A percentile compares a stretch with the other conserved stretches of the same genome.
Conservation (phyloP, 1,140 invertebrate genomes). For the Zophobas atratus region DNA sequence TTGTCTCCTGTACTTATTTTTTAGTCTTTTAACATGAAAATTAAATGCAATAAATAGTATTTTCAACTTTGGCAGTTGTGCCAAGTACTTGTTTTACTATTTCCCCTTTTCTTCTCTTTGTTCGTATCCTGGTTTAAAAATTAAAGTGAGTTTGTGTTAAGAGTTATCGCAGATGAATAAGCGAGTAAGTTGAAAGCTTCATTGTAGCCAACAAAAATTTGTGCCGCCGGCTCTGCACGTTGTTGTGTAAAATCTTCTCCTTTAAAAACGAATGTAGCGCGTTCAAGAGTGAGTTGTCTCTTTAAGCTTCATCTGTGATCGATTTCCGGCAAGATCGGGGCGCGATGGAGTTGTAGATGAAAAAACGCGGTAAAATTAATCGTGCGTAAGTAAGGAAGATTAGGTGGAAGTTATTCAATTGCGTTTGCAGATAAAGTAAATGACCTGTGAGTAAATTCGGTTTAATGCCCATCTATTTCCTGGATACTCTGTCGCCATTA, state of each 20-base stretch:
- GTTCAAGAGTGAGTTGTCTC: neutral
- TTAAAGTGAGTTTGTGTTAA: too few species aligned
- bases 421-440: conserved; percentile 55
- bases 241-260: neutral
- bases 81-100: too few species aligned
- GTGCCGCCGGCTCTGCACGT: too few species aligned
- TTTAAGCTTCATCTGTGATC: conserved; percentile 12
- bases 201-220: too few species aligned
- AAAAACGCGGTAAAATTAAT: conserved; percentile 55
- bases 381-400: conserved; percentile 57
- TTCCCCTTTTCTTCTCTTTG: too few species aligned
- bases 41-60: too few species aligned
- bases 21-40: too few species aligned
- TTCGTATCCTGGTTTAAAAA: too few species aligned
- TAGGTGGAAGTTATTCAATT: conserved; percentile 59
- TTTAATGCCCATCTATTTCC: conserved; percentile 53
- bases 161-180: too few species aligned
- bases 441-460: conserved; percentile 53
- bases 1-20: too few species aligned
- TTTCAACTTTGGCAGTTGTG: too few species aligned
- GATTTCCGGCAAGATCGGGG: conserved; percentile 12
- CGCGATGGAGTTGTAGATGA: conserved; percentile 47
- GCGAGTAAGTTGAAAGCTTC: too few species aligned
- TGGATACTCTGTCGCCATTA: conserved; percentile 40
- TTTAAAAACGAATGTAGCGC: neutral